These are phyloP conservation scores for Orchesellides sinensis DNA, from an alignment of 2,888 invertebrate genomes.

Conservation along the genomic window DNA sequence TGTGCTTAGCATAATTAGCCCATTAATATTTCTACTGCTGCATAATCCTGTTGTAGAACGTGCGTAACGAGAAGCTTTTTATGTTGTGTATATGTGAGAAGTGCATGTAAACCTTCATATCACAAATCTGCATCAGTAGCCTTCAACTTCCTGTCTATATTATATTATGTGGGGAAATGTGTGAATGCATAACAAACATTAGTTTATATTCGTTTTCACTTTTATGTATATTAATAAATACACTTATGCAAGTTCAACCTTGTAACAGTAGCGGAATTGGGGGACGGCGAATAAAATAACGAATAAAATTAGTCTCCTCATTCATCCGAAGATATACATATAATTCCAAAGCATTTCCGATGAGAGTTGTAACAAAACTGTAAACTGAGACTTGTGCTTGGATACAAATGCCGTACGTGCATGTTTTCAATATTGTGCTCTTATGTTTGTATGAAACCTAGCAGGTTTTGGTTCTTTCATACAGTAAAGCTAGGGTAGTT, in stretches of 20 bases:
- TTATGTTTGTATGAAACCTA: constrained; percentile 33
- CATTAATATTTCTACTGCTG: no score
- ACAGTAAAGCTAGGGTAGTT: constrained; percentile 4
- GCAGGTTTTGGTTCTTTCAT: constrained; percentile 29
- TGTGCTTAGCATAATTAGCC: no score
- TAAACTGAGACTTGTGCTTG: neutral
- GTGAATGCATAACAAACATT: neutral
- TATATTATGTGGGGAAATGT: constrained; percentile 2
- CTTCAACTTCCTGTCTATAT: constrained; percentile 51
- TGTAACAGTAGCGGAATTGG: constrained; percentile 7
- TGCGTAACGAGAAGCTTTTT: neutral
- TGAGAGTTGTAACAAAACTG: constrained; percentile 9
- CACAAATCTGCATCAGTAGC: constrained; percentile 48
- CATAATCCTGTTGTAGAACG: no score
- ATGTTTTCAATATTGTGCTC: no score
- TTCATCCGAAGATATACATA: neutral
- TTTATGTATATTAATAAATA: constrained; percentile 7
- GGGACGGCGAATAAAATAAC: constrained; percentile 1
- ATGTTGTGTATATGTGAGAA: neutral
- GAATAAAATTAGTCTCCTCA: no score
- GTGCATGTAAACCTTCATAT: constrained; percentile 39
- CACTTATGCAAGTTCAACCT: constrained; percentile 2
- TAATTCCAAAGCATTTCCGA: neutral
- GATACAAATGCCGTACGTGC: neutral
- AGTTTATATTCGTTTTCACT: constrained; percentile 28